Evolutionary conservation across 1,140 invertebrate genomes (phyloP).

Genomic region (Rhynchophorus ferrugineus): DNA sequence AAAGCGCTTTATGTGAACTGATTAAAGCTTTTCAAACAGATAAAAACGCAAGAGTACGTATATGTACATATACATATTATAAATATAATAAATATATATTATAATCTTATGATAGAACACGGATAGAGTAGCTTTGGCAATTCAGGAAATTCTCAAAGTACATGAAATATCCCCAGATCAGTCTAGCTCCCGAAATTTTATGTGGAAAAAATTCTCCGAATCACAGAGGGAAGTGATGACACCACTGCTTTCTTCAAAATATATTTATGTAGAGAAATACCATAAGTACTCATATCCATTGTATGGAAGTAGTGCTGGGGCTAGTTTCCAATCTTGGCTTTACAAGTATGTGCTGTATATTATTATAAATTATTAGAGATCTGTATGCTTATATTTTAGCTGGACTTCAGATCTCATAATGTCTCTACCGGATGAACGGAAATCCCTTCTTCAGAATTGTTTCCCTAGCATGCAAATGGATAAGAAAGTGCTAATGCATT

Average conservation of each 20-base stretch:
- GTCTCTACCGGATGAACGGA: slow-evolving; percentile 46
- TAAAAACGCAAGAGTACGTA: slow-evolving; percentile 54
- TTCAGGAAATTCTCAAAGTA: slow-evolving; percentile 65
- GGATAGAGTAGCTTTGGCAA: slow-evolving; percentile 64
- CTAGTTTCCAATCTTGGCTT: slow-evolving; percentile 64
- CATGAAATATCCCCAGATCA: slow-evolving; percentile 59
- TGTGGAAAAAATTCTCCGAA: slow-evolving; percentile 60
- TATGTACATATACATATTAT: no score
- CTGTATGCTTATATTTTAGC: slow-evolving; percentile 33
- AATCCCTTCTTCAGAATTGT: slow-evolving; percentile 54
- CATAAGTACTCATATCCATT: slow-evolving; percentile 45
- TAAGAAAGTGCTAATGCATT: slow-evolving; percentile 57
- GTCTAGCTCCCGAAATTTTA: slow-evolving; percentile 44
- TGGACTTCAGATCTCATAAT: slow-evolving; percentile 56
- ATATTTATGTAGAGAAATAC: slow-evolving; percentile 38
- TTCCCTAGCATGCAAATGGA: slow-evolving; percentile 63
- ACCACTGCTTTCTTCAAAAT: slow-evolving; percentile 61
- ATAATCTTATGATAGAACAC: slow-evolving; percentile 44
- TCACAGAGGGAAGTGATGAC: slow-evolving; percentile 63
- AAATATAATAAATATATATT: background rate
- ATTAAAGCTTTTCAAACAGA: slow-evolving; percentile 64
- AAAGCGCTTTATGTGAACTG: slow-evolving; percentile 57
- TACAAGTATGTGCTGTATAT: slow-evolving; percentile 49
- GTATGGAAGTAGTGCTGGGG: slow-evolving; percentile 55
- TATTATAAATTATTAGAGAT: background rate